Evolutionary conservation across 1,140 invertebrate genomes (phyloP), one percentile per base, ranked within the genome.

Genomic region (Mycetomoellerius zeteki): DNA sequence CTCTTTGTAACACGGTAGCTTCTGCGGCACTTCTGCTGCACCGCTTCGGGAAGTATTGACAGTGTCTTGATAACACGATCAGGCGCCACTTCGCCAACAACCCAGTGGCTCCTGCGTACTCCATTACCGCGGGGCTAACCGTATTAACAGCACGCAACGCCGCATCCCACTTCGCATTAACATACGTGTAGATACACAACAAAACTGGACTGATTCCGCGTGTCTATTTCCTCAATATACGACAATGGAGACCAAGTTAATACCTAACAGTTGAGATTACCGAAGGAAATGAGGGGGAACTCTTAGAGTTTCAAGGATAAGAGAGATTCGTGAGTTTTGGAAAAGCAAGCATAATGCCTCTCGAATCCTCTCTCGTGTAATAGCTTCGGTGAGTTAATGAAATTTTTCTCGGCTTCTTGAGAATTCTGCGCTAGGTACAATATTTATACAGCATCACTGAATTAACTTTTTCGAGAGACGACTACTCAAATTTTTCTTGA

Each of bases 11-110:
- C 86, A 78, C 82, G 69, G 72, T 19, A 12, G 62, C 73, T 71
- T 67, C 30, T 14, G 76, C 43, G 27, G 72, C 64, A 88, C 71
- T 90, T n/a, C n/a, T n/a, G n/a, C n/a, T 90, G 43, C 50, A 73
- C 56, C 78, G 60, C 52, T 88, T 65, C 73, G 67, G 86, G 67
- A 91, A 89, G 86, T 91, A 92, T 88, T 90, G 89, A 80, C 76
- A 88, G 72, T 77, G 90, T 90, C 91, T 88, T 90, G 89, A 86
- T 92, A 92, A 92, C 90, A 89, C 67, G 88, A 92, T 92, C 88
- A 92, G 60, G 82, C 81, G 80, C 64, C 65, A 64, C 78, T 85
- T 58, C 62, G 64, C 81, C 85, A 88, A 87, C 87, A 91, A 85
- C 56, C 60, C 43, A 30, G 27, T 58, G 65, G 65, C 62, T 64